Evolutionary conservation across 2,888 invertebrate species (phyloP).

Genomic region (Cataglyphis cursor): DNA sequence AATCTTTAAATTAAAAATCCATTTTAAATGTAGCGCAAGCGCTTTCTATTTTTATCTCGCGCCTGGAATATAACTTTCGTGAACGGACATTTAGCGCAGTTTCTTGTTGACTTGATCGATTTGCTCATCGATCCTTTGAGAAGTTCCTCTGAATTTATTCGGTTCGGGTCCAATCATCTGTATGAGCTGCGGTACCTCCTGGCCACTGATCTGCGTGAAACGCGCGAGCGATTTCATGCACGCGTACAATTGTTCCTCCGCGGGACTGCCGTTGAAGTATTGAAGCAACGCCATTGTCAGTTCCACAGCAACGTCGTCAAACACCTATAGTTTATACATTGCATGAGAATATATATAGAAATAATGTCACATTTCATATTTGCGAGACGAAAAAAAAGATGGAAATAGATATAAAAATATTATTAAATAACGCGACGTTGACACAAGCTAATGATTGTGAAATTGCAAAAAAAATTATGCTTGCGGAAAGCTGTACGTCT

Average conservation of each 20-base stretch:
- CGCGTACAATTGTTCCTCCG: slow-evolving; percentile 93
- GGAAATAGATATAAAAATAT: not conserved
- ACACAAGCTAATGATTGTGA: not conserved
- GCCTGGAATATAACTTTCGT: slow-evolving; percentile 58
- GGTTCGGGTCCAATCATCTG: slow-evolving; percentile 97
- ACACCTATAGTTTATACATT: slow-evolving; percentile 89
- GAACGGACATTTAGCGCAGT: slow-evolving; percentile 86
- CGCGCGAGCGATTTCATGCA: slow-evolving; percentile 92
- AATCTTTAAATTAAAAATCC: slow-evolving; percentile 71
- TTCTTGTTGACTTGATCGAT: slow-evolving; percentile 92
- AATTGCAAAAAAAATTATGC: not conserved
- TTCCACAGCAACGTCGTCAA: slow-evolving; percentile 97
- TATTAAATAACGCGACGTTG: not conserved
- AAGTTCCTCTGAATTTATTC: slow-evolving; percentile 93
- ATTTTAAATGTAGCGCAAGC: slow-evolving; percentile 53
- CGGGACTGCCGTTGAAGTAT: slow-evolving; percentile 93
- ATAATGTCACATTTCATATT: not conserved
- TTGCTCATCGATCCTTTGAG: slow-evolving; percentile 93
- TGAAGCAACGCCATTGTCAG: slow-evolving; percentile 96
- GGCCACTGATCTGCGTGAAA: slow-evolving; percentile 92
- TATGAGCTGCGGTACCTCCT: slow-evolving; percentile 95
- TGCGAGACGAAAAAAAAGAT: not conserved
- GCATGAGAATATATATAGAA: slow-evolving; percentile 28
- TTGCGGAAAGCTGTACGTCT: not conserved
- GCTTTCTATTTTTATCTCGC: slow-evolving; percentile 16